A percentile compares a stretch with the other conserved stretches of the same genome.
Conservation (phyloP, 37 sponge, comb jelly and placozoan species). For the Petrosia ficiformis region DNA sequence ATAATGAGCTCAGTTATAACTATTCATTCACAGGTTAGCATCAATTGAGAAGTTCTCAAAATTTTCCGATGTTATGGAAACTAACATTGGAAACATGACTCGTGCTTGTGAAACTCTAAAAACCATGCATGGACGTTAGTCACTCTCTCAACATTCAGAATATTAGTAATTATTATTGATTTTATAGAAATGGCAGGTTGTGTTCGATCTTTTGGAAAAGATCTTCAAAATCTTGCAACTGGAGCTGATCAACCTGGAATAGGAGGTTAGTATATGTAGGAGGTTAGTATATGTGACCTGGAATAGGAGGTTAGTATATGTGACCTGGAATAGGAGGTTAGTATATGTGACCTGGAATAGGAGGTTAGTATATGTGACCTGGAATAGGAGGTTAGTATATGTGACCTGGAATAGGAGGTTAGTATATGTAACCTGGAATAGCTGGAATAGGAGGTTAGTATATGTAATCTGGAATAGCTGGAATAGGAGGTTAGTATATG, state of each 20-base stretch:
- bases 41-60: conserved; percentile 65
- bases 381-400: no score
- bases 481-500: no score
- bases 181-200: background rate
- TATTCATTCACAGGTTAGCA: conserved; percentile 27
- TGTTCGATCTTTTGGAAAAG: conserved; percentile 40
- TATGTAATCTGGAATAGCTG: no score
- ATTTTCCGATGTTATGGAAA: conserved; percentile 48
- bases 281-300: background rate
- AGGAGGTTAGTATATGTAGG: no score
- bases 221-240: conserved; percentile 38
- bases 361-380: no score
- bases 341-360: no score
- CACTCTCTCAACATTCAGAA: background rate
- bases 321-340: no score
- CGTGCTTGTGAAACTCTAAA: conserved; percentile 33
- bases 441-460: no score
- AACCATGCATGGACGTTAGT: conserved; percentile 22
- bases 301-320: no score
- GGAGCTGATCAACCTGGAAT: conserved; percentile 32
- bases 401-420: no score
- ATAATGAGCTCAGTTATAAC: no score
- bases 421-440: no score
- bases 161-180: background rate
- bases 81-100: conserved; percentile 37